Conservation (phyloP, 2,888 invertebrate species). For the Tetragonisca angustula region DNA sequence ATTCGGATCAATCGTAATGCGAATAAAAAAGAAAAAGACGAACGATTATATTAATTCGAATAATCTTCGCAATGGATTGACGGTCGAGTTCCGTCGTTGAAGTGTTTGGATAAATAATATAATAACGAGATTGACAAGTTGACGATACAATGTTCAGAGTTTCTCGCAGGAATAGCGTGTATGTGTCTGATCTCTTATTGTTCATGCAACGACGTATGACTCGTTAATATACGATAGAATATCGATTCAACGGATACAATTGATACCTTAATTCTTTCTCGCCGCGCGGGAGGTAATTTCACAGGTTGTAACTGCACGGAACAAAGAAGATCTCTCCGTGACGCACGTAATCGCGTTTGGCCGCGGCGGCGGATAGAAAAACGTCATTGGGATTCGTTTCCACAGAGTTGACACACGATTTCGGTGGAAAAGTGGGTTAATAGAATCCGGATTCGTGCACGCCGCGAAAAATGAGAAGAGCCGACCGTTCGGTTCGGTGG, state of each 20-base stretch:
- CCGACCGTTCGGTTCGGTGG: conserved; percentile 31
- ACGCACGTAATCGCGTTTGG: conserved; percentile 11
- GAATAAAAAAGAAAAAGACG: neutral
- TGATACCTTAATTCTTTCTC: conserved; percentile 16
- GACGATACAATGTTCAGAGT: too few relatives aligned
- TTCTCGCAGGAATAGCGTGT: too few relatives aligned
- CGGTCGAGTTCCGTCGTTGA: too few relatives aligned
- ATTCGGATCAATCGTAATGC: neutral
- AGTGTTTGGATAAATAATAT: too few relatives aligned
- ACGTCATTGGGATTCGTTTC: conserved; percentile 55
- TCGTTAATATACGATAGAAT: too few relatives aligned
- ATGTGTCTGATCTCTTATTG: too few relatives aligned
- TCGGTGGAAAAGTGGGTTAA: conserved; percentile 58
- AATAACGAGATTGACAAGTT: too few relatives aligned
- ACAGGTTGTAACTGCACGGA: conserved; percentile 22
- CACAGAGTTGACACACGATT: conserved; percentile 49
- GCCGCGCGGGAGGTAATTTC: conserved; percentile 37
- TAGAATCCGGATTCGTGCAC: conserved; percentile 66
- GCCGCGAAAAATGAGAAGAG: conserved; percentile 30
- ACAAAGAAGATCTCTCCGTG: conserved; percentile 46
- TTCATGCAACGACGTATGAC: too few relatives aligned
- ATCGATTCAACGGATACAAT: conserved; percentile 44
- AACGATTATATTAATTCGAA: too few relatives aligned
- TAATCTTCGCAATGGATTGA: too few relatives aligned
- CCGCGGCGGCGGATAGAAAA: conserved; percentile 19